These are phyloP conservation scores for Gryon sp. DNA, from an alignment of 1,140 invertebrate genomes.

Conservation along the genomic window DNA sequence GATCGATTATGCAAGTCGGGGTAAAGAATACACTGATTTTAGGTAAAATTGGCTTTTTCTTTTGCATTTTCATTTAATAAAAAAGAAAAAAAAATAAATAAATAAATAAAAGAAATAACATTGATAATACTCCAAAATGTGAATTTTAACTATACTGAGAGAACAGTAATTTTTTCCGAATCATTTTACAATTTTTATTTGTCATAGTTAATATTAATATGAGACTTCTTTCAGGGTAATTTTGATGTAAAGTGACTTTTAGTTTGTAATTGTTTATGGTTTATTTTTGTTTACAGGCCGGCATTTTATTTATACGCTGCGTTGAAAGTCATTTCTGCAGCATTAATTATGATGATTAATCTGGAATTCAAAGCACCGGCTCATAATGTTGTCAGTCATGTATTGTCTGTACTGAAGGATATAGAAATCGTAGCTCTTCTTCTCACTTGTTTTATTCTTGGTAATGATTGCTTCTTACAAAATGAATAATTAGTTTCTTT, in stretches of 20 bases:
- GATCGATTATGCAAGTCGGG: constrained; percentile 84
- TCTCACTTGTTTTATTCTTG: constrained; percentile 86
- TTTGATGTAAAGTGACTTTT: neutral
- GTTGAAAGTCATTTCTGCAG: constrained; percentile 84
- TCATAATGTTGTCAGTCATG: constrained; percentile 85
- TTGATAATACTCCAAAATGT: too few relatives aligned
- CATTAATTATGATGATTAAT: constrained; percentile 86
- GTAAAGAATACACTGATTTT: constrained; percentile 85
- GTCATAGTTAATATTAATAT: too few relatives aligned
- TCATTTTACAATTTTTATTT: too few relatives aligned
- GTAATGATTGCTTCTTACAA: too few relatives aligned
- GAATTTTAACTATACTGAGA: too few relatives aligned
- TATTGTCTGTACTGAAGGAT: constrained; percentile 85
- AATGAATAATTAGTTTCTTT: too few relatives aligned
- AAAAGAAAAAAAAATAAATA: too few relatives aligned
- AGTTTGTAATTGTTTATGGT: neutral
- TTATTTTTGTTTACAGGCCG: constrained; percentile 80
- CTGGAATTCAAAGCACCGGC: constrained; percentile 88
- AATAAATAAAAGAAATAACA: too few relatives aligned
- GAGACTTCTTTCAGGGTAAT: constrained; percentile 2
- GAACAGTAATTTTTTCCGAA: too few relatives aligned
- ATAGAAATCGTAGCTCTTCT: constrained; percentile 87
- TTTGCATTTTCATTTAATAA: too few relatives aligned
- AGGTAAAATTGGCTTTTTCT: constrained; percentile 79
- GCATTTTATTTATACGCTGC: constrained; percentile 89